Conservation (phyloP, 92 coral and sea anemone species). For the Zoanthus gigantus region DNA sequence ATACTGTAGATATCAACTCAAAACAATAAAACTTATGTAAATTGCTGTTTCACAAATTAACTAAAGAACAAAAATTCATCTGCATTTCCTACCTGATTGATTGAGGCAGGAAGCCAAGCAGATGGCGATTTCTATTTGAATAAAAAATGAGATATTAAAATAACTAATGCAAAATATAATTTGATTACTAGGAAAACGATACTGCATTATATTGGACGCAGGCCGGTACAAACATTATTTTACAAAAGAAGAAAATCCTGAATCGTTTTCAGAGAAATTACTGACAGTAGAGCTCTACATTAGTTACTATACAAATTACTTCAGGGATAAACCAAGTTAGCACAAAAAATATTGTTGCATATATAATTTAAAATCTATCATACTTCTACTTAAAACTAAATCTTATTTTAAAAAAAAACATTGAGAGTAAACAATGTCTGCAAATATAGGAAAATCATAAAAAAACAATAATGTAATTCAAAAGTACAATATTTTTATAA, state of each 20-base stretch:
- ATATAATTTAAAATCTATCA: too few relatives aligned
- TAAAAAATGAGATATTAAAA: background rate
- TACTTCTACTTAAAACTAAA: too few relatives aligned
- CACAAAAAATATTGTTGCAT: too few relatives aligned
- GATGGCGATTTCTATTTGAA: conserved; percentile 80
- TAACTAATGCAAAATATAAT: background rate
- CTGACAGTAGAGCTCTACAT: too few relatives aligned
- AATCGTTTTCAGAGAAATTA: too few relatives aligned
- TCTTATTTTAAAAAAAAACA: too few relatives aligned
- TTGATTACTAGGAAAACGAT: background rate
- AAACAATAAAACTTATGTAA: background rate
- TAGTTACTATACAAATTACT: too few relatives aligned
- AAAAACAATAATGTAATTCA: too few relatives aligned
- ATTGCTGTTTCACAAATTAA: background rate
- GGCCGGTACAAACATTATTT: background rate
- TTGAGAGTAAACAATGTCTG: too few relatives aligned
- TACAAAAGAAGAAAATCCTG: background rate
- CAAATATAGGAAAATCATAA: too few relatives aligned
- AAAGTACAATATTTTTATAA: too few relatives aligned
- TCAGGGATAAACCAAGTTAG: too few relatives aligned
- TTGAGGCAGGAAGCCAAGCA: conserved; percentile 98
- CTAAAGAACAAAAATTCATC: background rate
- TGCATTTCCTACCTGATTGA: conserved; percentile 80
- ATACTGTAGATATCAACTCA: background rate
- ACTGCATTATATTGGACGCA: background rate